phyloP scores from a whole-genome alignment of 2,113 vertebrate genomes.

The Myrmecophaga tridactyla region DNA sequence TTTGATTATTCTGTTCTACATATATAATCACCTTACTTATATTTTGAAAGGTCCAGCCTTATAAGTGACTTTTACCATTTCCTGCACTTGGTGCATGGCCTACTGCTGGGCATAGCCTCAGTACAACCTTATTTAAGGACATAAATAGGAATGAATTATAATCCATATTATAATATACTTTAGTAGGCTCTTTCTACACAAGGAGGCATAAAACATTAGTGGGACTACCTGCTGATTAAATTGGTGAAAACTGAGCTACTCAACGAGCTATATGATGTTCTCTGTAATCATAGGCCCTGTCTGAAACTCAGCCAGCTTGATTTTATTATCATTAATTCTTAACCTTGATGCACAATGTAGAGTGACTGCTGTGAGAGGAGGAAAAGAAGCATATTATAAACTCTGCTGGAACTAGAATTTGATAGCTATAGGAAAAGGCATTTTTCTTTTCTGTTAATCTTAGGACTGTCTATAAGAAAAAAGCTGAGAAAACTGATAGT shows the following conservation, averaged over 20 bases:
- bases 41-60: constrained; percentile 47
- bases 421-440: constrained; percentile 8
- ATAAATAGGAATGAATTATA: constrained; percentile 59
- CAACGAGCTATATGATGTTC: constrained; percentile 1
- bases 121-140: constrained; percentile 32
- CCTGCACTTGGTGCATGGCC: neutral
- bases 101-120: neutral
- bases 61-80: constrained; percentile 35
- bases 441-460: constrained; percentile 43
- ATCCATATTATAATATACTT: constrained; percentile 47
- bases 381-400: constrained; percentile 30
- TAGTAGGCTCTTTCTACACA: constrained; percentile 39
- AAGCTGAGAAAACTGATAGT: neutral
- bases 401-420: constrained; percentile 19
- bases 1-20: too few relatives aligned
- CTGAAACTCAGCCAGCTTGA: constrained; percentile 56
- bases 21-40: too few relatives aligned
- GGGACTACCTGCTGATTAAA: constrained; percentile 53
- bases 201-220: constrained; percentile 43
- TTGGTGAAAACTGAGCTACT: constrained; percentile 31
- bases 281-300: constrained; percentile 62
- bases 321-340: constrained; percentile 55
- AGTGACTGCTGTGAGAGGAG: constrained; percentile 37
- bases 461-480: constrained; percentile 30
- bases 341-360: constrained; percentile 51